phyloP scores from a whole-genome alignment of 64 coral and sea anemone genomes.

The Montipora efflorescens region DNA sequence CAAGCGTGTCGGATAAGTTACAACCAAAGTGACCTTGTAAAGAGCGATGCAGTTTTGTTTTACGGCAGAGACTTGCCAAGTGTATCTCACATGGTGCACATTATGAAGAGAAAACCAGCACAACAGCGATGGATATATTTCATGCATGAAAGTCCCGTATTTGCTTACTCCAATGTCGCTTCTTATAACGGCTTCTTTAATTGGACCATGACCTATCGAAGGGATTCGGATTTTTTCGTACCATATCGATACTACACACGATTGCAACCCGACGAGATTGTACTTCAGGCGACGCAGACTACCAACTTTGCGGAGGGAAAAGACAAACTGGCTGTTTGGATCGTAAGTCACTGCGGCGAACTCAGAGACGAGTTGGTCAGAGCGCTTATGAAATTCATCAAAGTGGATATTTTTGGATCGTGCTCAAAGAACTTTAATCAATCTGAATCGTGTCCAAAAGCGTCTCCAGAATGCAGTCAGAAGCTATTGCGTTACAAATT shows the following conservation, averaged over 20 bases:
- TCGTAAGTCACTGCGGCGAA: slow-evolving; percentile 65
- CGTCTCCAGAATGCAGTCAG: slow-evolving; percentile 24
- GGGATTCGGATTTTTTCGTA: slow-evolving; percentile 62
- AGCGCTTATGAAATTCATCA: slow-evolving; percentile 62
- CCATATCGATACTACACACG: slow-evolving; percentile 59
- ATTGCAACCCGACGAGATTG: neutral
- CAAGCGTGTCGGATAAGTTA: neutral
- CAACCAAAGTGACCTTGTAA: neutral
- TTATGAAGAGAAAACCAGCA: neutral
- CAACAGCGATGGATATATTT: slow-evolving; percentile 75
- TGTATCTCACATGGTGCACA: neutral
- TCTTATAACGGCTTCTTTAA: slow-evolving; percentile 46
- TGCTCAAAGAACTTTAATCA: slow-evolving; percentile 57
- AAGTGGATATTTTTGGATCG: slow-evolving; percentile 60
- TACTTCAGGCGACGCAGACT: neutral
- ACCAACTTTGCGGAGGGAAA: slow-evolving; percentile 57
- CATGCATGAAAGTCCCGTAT: slow-evolving; percentile 54
- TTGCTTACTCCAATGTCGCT: neutral
- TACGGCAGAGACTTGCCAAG: slow-evolving; percentile 61
- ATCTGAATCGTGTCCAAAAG: slow-evolving; percentile 13
- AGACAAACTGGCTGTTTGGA: slow-evolving; percentile 63
- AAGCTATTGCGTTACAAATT: slow-evolving; percentile 68
- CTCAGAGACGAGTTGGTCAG: slow-evolving; percentile 57
- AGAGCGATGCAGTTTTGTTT: slow-evolving; percentile 10
- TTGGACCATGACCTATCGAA: slow-evolving; percentile 71